Evolutionary conservation across 2,888 invertebrate genomes (phyloP).

Genomic region (Melinopterus prodromus): DNA sequence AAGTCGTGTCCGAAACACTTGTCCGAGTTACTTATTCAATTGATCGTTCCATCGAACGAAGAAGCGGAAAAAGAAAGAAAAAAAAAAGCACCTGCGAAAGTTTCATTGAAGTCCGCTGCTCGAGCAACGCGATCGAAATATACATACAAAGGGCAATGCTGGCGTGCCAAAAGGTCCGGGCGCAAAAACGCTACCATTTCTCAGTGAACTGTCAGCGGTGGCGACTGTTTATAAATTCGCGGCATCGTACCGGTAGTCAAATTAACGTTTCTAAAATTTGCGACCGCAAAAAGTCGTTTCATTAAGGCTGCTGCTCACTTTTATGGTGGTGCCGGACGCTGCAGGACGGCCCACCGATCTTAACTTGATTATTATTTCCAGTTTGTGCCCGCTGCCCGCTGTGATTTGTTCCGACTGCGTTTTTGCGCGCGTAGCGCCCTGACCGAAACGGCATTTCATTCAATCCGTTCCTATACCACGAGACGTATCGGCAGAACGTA

Average conservation of each 20-base stretch:
- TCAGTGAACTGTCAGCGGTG: constrained; percentile 33
- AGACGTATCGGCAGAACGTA: neutral
- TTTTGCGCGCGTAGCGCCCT: constrained; percentile 16
- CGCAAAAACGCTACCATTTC: constrained; percentile 30
- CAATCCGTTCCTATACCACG: constrained; percentile 27
- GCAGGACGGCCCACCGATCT: constrained; percentile 45
- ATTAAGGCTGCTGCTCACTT: constrained; percentile 55
- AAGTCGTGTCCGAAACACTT: constrained; percentile 4
- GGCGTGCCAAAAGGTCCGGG: constrained; percentile 23
- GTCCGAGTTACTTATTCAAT: neutral
- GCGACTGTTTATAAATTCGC: constrained; percentile 54
- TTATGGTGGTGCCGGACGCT: constrained; percentile 49
- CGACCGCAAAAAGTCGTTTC: constrained; percentile 54
- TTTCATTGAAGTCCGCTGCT: constrained; percentile 32
- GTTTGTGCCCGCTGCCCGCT: constrained; percentile 27
- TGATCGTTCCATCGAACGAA: neutral
- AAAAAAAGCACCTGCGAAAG: constrained; percentile 34
- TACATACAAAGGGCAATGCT: constrained; percentile 36
- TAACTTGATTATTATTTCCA: constrained; percentile 37
- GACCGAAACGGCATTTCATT: constrained; percentile 30
- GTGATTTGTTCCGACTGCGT: constrained; percentile 36
- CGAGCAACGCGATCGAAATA: constrained; percentile 6
- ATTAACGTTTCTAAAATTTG: constrained; percentile 49
- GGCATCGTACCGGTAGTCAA: constrained; percentile 53
- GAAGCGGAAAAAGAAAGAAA: neutral